phyloP scores from a whole-genome alignment of 1,140 invertebrate genomes.

The Mycetomoellerius zeteki region DNA sequence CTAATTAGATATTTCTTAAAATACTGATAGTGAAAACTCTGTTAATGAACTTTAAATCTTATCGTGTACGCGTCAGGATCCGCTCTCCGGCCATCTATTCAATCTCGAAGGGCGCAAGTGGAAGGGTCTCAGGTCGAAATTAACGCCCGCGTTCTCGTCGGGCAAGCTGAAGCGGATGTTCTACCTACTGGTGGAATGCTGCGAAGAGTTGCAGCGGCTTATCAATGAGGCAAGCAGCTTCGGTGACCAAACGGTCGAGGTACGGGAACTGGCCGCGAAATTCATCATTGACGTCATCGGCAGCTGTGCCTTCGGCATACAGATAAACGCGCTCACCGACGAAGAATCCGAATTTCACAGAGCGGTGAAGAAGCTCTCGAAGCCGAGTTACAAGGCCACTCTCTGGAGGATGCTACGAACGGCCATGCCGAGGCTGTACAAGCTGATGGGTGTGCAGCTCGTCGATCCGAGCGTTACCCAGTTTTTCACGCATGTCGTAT shows the following conservation, averaged over 20 bases:
- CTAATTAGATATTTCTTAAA: background rate
- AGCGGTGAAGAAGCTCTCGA: slow-evolving; percentile 86
- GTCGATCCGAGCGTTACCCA: slow-evolving; percentile 85
- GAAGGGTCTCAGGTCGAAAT: slow-evolving; percentile 86
- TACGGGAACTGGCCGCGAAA: slow-evolving; percentile 86
- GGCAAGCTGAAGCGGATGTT: slow-evolving; percentile 88
- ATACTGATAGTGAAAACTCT: background rate
- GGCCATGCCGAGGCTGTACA: slow-evolving; percentile 80
- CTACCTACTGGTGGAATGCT: slow-evolving; percentile 85
- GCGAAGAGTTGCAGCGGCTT: slow-evolving; percentile 77
- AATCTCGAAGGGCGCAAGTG: slow-evolving; percentile 86
- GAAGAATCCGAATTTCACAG: slow-evolving; percentile 84
- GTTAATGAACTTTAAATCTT: background rate
- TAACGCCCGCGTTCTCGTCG: slow-evolving; percentile 87
- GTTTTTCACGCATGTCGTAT: slow-evolving; percentile 88
- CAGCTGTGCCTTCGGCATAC: slow-evolving; percentile 88
- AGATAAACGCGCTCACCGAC: slow-evolving; percentile 87
- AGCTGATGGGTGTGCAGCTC: slow-evolving; percentile 84
- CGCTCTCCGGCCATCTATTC: slow-evolving; percentile 82
- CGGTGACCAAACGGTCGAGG: slow-evolving; percentile 67
- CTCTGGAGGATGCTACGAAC: slow-evolving; percentile 83
- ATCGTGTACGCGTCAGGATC: slow-evolving; percentile 67
- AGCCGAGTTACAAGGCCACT: slow-evolving; percentile 85
- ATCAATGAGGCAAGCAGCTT: slow-evolving; percentile 58
- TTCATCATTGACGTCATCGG: slow-evolving; percentile 89